Conservation (phyloP, 2,113 vertebrate genomes). For the cattle (Bos taurus) region ARS-UCD2.0 NC_037351.1:40413501-40414000, state of each 20-base stretch:
- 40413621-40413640: background rate
- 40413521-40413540: background rate
- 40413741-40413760: background rate
- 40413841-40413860: background rate
- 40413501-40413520: rapidly evolving
- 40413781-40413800: background rate
- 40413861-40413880: background rate
- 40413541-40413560: background rate
- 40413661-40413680: rapidly evolving
- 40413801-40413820: rapidly evolving
- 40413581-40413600: background rate
- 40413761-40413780: background rate
- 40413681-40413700: background rate
- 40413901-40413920: background rate
- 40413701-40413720: background rate
- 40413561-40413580: background rate
- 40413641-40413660: background rate
- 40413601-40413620: background rate
- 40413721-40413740: background rate
- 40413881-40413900: background rate
- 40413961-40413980: background rate
- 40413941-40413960: background rate
- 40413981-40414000: background rate
- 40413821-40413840: background rate
- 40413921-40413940: background rate